phyloP scores from a whole-genome alignment of 2,797 vertebrate genomes.

The Sphenopsis melanotis region DNA sequence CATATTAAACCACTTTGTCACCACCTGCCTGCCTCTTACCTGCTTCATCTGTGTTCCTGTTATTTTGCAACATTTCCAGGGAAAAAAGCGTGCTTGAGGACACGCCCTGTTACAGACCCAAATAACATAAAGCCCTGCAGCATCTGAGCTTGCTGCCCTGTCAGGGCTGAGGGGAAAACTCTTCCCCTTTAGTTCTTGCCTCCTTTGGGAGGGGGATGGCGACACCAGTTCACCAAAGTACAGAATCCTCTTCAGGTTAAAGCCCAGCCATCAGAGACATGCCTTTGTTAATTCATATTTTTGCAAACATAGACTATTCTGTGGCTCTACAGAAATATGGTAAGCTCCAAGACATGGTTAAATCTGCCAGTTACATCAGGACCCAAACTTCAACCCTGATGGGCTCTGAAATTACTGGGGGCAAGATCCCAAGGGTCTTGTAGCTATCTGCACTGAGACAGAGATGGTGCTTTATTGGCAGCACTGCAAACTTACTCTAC shows the following conservation, averaged over 20 bases:
- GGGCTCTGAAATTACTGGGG: neutral
- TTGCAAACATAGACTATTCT: neutral
- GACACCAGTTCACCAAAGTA: neutral
- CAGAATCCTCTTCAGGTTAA: neutral
- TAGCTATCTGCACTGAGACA: neutral
- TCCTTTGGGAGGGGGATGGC: neutral
- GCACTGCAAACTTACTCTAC: neutral
- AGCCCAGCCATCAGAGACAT: neutral
- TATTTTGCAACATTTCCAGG: constrained; percentile 6
- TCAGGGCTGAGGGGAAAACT: neutral
- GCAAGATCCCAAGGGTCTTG: neutral
- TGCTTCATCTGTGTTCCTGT: constrained; percentile 10
- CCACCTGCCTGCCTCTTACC: neutral
- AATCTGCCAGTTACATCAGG: neutral
- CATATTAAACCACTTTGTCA: constrained; percentile 39
- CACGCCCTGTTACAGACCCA: neutral
- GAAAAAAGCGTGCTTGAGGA: constrained; percentile 19
- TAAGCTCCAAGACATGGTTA: neutral
- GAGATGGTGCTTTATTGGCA: neutral
- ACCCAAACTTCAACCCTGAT: neutral
- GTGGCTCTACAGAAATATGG: neutral
- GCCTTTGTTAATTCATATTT: neutral
- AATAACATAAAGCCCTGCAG: neutral
- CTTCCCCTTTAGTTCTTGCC: neutral
- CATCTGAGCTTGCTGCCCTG: neutral